Base-by-base conservation (phyloP, 2,797 vertebrate species). In the Sylvia borin region DNA sequence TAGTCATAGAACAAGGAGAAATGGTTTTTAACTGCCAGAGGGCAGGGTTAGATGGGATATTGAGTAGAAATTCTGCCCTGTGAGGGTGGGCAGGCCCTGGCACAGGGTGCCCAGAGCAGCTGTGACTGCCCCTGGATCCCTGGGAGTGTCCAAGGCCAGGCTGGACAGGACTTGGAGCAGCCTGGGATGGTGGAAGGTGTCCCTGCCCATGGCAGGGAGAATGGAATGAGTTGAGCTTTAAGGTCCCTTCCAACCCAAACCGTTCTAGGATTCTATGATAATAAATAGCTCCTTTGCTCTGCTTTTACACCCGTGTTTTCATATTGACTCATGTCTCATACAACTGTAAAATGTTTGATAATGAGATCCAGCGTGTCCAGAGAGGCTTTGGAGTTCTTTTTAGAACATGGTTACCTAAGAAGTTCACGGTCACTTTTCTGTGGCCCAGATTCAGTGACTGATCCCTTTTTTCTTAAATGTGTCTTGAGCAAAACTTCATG, bases 161-260 rank as follows among this genome's bases (percentile, higher is more conserved):
- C 0, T 51, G 78, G 57, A 26, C 0, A 0, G 32, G 4, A 20
- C 20, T 74, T 4, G n/a, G 79, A 65, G 22, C 10, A 53, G 0
- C 26, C 66, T 77, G 58, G 73, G 38, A 0, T 0, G 1, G 45
- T 27, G 45, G 45, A 0, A 58, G 29, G 10, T 45, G 51, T 65
- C 26, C 29, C 29, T 71, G n/a, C 5, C 43, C 66, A 32, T 1
- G 18, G n/a, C 58, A 71, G 58, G n/a, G 22, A 26, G n/a, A 54
- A 12, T 0, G 2, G 73, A 42, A 47, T 25, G 10, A 19, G 80
- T 72, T 65, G 66, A 65, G 12, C 17, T 53, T 31, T 27, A 14
- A 65, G 40, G 21, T 36, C 9, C 7, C 66, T 77, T 90, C 88
- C 73, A 77, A 84, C 15, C 25, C 66, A 90, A 90, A 78, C 66